A percentile compares a stretch with the other conserved stretches of the same genome.
phyloP scores from a whole-genome alignment of 2,888 invertebrate species.

The Lumbricus terrestris region DNA sequence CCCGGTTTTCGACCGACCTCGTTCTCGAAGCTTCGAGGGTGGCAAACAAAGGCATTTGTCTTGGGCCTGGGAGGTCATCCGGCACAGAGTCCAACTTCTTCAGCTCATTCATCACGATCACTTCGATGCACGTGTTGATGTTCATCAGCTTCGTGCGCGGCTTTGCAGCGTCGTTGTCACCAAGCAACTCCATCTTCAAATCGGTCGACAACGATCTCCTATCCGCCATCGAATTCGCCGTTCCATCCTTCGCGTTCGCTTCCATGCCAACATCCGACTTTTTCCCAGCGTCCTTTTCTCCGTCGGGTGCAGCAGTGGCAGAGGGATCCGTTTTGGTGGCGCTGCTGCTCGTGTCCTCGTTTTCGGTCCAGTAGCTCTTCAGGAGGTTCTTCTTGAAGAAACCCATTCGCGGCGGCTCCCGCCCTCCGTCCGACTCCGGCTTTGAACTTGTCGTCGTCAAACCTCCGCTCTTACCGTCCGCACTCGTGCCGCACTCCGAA shows the following conservation, averaged over 20 bases:
- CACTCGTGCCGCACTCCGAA: neutral
- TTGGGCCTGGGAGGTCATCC: neutral
- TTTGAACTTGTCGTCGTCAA: too few relatives aligned
- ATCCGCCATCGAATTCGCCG: neutral
- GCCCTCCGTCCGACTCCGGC: neutral
- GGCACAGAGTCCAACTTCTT: neutral
- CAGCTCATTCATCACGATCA: neutral
- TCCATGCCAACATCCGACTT: neutral
- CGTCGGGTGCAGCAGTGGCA: neutral
- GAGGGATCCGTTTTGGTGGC: neutral
- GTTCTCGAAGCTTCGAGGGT: neutral
- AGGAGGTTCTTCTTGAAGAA: slow-evolving; percentile 5
- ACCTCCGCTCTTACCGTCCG: neutral
- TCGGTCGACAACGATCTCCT: neutral
- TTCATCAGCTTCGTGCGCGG: neutral
- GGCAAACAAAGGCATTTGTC: neutral
- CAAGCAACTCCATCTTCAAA: neutral
- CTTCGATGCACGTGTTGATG: neutral
- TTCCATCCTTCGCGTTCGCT: neutral
- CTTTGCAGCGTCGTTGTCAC: neutral
- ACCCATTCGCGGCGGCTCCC: neutral
- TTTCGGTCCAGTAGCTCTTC: neutral
- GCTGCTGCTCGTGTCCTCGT: neutral
- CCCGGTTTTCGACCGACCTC: neutral
- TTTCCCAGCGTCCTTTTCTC: neutral